Percentiles rank a stretch among this genome's conserved stretches.
Conservation (phyloP, 2,888 invertebrate genomes). For the Clusia tigrina region DNA sequence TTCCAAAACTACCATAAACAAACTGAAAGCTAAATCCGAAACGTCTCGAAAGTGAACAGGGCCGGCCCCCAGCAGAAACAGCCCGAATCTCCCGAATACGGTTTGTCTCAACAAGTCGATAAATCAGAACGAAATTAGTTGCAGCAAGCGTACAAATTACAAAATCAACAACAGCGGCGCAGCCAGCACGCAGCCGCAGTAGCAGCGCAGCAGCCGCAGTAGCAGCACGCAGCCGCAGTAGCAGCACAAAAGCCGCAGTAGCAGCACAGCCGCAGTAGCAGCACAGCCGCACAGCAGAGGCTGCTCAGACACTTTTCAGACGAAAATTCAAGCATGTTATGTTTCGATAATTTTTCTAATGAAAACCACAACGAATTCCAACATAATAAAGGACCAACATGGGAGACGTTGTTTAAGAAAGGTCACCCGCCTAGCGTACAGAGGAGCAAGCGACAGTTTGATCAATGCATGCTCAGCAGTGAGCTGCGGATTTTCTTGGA, state of each 20-base stretch:
- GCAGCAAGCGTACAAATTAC: constrained; percentile 36
- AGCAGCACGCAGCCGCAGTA: not conserved
- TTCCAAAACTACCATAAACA: too few relatives aligned
- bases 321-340: not conserved
- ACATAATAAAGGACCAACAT: constrained; percentile 19
- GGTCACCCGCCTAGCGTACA: too few relatives aligned
- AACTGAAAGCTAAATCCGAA: too few relatives aligned
- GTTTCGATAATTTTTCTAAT: constrained; percentile 8
- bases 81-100: not conserved
- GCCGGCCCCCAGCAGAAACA: not conserved
- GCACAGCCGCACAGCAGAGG: not conserved
- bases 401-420: too few relatives aligned
- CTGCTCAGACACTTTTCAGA: not conserved
- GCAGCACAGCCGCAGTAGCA: too few relatives aligned
- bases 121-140: constrained; percentile 33
- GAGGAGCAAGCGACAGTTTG: too few relatives aligned
- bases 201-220: not conserved
- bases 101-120: constrained; percentile 32
- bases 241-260: not conserved
- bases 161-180: constrained; percentile 29
- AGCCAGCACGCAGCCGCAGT: too few relatives aligned
- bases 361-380: constrained; percentile 27
- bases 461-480: too few relatives aligned
- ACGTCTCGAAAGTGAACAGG: too few relatives aligned
- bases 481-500: too few relatives aligned